Evolutionary conservation across 2,888 invertebrate genomes (phyloP), one percentile per base, ranked within the genome.

Genomic region (Capitulum mitella): DNA sequence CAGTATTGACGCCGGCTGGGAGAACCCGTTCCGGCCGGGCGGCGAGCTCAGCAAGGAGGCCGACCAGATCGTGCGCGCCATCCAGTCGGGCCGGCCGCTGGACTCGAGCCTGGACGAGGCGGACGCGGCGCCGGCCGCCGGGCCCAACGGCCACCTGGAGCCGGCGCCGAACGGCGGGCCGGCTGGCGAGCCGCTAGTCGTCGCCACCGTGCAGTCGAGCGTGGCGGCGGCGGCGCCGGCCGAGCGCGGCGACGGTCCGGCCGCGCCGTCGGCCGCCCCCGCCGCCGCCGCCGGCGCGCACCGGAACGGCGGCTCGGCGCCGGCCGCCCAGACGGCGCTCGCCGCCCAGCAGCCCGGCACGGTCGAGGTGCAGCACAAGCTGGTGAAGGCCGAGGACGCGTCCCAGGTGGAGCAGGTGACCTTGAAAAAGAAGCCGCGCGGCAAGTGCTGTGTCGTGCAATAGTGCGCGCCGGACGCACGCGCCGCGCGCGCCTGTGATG

Each of bases 11-110:
- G 70, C 70, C 70, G 95, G 95, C 82, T 95, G 96, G 92, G 97
- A 98, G 87, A 98, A 97, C 87, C 97, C 97, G 80, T 98, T 98
- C 89, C 92, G 96, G 85, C 97, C 97, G 46, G 97, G 96, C 84
- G 97, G 97, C 81, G 96, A 97, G 87, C 88, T 98, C 84, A 95
- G 95, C 85, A 90, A 93, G 84, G 95, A 97, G 87, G 97, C 97
- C 43, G 97, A 97, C 86, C 95, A 96, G 88, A 96, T 97, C 84
- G 95, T 97, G 81, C 94, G 95, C 85, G 89, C 95, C 87, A 95
- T 96, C 86, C 95, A 95, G 88, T 95, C 92, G 82, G 94, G 94
- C 79, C 93, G 93, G 86, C 93, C 93, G 79, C 93, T 93, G 85
- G 46, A 93, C 92, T 37, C 70, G 22, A 70, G 70, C 40, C 40